Conservation (phyloP, 2,113 vertebrate species). For the Onychorhynchus coronatus region DNA sequence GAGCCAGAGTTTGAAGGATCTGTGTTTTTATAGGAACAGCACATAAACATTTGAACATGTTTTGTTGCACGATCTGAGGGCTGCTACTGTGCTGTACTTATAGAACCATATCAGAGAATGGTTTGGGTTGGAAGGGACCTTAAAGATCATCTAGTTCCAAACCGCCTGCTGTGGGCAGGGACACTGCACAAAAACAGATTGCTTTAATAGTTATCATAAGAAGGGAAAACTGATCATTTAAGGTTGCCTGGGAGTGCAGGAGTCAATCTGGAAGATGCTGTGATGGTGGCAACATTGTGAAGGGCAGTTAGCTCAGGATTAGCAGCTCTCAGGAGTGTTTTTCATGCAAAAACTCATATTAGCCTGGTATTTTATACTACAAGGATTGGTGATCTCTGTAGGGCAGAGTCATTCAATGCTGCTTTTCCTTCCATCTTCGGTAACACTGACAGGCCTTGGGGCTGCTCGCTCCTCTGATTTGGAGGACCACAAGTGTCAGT, state of each 20-base stretch:
- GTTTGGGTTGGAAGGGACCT: neutral
- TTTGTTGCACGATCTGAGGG: neutral
- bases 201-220: neutral
- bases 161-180: too few species aligned
- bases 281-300: neutral
- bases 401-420: neutral
- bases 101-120: neutral
- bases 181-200: neutral
- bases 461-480: neutral
- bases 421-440: neutral
- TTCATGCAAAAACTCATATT: rapidly evolving
- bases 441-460: neutral
- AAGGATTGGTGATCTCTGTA: neutral
- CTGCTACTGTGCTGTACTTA: neutral
- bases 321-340: neutral
- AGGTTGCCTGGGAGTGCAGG: neutral
- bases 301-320: neutral
- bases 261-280: neutral
- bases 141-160: neutral
- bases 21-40: neutral
- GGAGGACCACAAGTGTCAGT: neutral
- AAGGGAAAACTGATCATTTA: neutral
- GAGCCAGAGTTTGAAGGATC: neutral
- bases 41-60: neutral
- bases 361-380: neutral